phyloP scores from a whole-genome alignment of 1,140 invertebrate species.

The Stegodyphus mimosarum region DNA sequence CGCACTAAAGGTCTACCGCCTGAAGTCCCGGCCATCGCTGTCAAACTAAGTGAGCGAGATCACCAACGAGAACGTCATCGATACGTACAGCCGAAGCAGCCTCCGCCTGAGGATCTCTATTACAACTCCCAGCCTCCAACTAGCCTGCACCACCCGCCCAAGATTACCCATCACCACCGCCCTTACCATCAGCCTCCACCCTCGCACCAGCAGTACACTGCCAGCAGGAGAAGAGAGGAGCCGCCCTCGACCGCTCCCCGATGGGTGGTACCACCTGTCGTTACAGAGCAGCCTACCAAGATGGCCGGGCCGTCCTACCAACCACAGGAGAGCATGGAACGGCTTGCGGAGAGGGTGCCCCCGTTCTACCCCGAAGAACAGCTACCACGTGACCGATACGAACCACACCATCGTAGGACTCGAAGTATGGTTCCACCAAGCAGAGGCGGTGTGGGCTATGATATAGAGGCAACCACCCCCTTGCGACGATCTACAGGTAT shows the following conservation, averaged over 20 bases:
- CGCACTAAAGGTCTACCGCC: conserved; percentile 60
- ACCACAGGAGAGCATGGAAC: conserved; percentile 67
- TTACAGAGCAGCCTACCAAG: conserved; percentile 82
- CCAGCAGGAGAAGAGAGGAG: conserved; percentile 42
- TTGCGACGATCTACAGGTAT: conserved; percentile 61
- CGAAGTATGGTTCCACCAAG: conserved; percentile 66
- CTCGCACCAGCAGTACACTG: conserved; percentile 40
- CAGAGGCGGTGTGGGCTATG: conserved; percentile 76
- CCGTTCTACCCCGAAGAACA: conserved; percentile 24
- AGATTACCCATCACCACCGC: conserved; percentile 47
- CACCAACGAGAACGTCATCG: conserved; percentile 59
- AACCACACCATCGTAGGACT: conserved; percentile 48
- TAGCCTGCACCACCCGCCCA: conserved; percentile 15
- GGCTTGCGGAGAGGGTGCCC: conserved; percentile 1
- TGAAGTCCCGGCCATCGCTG: conserved; percentile 58
- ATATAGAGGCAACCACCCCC: conserved; percentile 75
- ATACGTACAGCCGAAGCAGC: conserved; percentile 41
- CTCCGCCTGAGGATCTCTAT: conserved; percentile 60
- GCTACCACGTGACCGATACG: not conserved
- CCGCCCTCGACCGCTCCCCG: conserved; percentile 56
- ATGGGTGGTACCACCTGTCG: conserved; percentile 75
- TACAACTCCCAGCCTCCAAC: conserved; percentile 45
- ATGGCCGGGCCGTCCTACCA: conserved; percentile 54
- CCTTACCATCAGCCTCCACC: conserved; percentile 40
- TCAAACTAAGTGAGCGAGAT: conserved; percentile 41